Evolutionary conservation across 2,888 invertebrate species (phyloP).

Genomic region (Euspilapteryx auroguttella): DNA sequence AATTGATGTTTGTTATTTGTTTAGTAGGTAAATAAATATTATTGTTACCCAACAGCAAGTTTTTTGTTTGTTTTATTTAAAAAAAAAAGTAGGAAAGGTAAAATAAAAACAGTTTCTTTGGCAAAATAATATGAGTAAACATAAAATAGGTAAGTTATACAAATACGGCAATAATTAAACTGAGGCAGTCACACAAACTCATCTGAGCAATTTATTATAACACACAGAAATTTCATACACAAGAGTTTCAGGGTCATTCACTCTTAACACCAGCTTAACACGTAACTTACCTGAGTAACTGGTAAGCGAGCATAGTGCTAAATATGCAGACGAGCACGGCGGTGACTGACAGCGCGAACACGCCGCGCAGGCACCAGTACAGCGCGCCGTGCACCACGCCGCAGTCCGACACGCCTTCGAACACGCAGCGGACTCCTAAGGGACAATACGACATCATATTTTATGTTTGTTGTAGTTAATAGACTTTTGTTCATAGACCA

Average conservation of each 20-base stretch:
- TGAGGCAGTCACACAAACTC: too few relatives aligned
- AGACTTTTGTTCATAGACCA: too few relatives aligned
- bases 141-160: too few relatives aligned
- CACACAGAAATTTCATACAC: too few relatives aligned
- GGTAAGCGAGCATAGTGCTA: conserved; percentile 90
- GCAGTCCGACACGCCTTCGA: conserved; percentile 85
- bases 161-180: too few relatives aligned
- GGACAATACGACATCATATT: conserved; percentile 6
- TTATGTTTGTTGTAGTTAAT: too few relatives aligned
- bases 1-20: neutral
- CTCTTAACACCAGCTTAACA: too few relatives aligned
- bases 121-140: too few relatives aligned
- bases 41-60: too few relatives aligned
- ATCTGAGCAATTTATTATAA: too few relatives aligned
- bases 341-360: conserved; percentile 89
- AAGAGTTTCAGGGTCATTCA: too few relatives aligned
- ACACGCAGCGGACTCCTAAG: conserved; percentile 75
- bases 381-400: conserved; percentile 89
- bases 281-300: conserved; percentile 74
- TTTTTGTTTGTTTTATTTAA: neutral
- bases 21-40: neutral
- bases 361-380: conserved; percentile 84
- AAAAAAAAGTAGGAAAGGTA: neutral
- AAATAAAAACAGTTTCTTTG: too few relatives aligned
- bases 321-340: conserved; percentile 90